Percentiles rank a stretch among this genome's conserved stretches.
These are phyloP conservation scores for Nomia melanderi DNA, from an alignment of 1,140 invertebrate species.

Conservation along the genomic window DNA sequence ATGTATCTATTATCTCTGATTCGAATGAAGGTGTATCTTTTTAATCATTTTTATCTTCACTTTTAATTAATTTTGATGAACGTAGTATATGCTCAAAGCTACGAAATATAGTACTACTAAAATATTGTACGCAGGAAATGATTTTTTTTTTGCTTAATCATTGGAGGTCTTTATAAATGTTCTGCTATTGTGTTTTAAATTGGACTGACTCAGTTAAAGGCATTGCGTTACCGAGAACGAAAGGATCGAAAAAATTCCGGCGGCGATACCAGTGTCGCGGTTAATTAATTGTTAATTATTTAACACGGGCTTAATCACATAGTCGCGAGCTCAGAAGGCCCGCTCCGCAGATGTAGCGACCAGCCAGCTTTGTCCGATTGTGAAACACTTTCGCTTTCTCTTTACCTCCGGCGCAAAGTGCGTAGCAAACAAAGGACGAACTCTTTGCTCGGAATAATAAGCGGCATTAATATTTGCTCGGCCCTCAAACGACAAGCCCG, in stretches of 20 bases:
- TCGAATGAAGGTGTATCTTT: no score
- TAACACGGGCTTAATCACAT: slow-evolving; percentile 34
- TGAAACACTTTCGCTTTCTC: slow-evolving; percentile 48
- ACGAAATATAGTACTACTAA: no score
- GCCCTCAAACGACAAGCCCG: slow-evolving; percentile 61
- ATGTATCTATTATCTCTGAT: no score
- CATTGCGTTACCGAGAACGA: no score
- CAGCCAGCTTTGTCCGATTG: slow-evolving; percentile 40
- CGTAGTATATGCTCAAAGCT: no score
- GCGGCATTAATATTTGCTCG: slow-evolving; percentile 64
- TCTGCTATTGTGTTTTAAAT: no score
- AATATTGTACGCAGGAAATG: no score
- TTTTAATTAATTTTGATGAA: no score
- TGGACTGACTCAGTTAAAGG: no score
- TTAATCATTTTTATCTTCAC: no score
- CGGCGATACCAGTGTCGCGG: background rate
- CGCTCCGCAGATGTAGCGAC: background rate
- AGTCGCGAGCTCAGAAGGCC: background rate
- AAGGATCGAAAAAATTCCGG: background rate
- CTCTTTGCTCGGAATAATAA: slow-evolving; percentile 65
- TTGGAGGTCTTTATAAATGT: no score
- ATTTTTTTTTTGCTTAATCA: no score
- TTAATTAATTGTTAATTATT: slow-evolving; percentile 43
- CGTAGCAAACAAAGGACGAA: slow-evolving; percentile 51
- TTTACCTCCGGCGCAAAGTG: slow-evolving; percentile 32